Percentiles rank a stretch among this genome's conserved stretches.
Evolutionary conservation across 2,113 vertebrate genomes (phyloP).

Genomic region (Cololabis saira): DNA sequence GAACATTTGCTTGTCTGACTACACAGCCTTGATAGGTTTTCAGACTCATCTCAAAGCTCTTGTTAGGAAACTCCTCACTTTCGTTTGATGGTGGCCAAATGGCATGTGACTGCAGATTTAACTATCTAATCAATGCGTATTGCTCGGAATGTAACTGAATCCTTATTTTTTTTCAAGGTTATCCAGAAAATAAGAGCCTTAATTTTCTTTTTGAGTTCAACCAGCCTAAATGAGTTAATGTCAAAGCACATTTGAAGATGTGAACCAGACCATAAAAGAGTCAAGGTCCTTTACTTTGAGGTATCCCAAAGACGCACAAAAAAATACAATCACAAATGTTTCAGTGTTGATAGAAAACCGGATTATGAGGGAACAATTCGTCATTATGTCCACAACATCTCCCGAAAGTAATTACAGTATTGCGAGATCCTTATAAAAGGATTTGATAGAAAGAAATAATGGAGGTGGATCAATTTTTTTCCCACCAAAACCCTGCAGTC

Average conservation of each 20-base stretch:
- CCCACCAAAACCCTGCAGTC: neutral
- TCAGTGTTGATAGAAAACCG: neutral
- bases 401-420: constrained; percentile 27
- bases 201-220: constrained; percentile 10
- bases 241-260: constrained; percentile 4
- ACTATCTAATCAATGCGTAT: constrained; percentile 35
- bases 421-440: neutral
- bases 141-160: constrained; percentile 9
- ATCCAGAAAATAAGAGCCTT: constrained; percentile 13
- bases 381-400: constrained; percentile 4
- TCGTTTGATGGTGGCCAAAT: constrained; percentile 60
- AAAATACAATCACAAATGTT: neutral
- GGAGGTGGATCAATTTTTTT: constrained; percentile 18
- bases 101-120: constrained; percentile 52
- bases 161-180: constrained; percentile 4
- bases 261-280: constrained; percentile 7
- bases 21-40: constrained; percentile 23
- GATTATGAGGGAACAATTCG: neutral
- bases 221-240: neutral
- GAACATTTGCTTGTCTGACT: constrained; percentile 15
- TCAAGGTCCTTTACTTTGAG: constrained; percentile 1
- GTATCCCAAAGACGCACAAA: constrained; percentile 8
- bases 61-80: constrained; percentile 7
- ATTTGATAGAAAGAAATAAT: constrained; percentile 1
- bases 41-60: constrained; percentile 25